These are phyloP conservation scores for Pandion haliaetus DNA, from an alignment of 2,113 vertebrate species.

Conservation along the genomic window DNA sequence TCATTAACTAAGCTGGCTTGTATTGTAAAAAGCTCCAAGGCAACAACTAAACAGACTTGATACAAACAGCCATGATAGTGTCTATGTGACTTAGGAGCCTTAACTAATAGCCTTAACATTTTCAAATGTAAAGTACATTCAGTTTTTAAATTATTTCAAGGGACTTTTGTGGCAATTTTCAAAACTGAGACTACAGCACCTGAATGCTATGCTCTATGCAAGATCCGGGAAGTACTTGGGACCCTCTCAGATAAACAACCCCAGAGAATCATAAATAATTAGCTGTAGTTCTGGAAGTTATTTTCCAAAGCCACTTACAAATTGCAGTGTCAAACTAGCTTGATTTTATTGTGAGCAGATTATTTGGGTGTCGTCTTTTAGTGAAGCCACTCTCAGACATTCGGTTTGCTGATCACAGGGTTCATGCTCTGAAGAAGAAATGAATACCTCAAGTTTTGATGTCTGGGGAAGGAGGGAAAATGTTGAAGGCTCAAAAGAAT, in stretches of 20 bases:
- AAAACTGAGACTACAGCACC: neutral
- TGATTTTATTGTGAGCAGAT: neutral
- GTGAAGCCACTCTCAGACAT: neutral
- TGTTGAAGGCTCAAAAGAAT: neutral
- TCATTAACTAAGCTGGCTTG: neutral
- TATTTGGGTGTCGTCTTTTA: neutral
- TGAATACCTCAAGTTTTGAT: neutral
- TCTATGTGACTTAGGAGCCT: neutral
- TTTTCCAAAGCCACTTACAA: conserved; percentile 3
- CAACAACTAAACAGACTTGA: neutral
- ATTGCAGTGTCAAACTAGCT: neutral
- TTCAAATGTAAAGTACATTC: neutral
- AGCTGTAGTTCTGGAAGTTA: neutral
- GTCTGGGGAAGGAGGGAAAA: neutral
- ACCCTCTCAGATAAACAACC: neutral
- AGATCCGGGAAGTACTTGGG: neutral
- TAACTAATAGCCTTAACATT: neutral
- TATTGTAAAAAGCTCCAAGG: neutral
- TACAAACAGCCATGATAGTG: neutral
- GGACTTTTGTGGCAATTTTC: neutral
- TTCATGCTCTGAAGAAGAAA: neutral
- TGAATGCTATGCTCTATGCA: neutral
- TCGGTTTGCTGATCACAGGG: neutral
- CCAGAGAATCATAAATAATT: neutral
- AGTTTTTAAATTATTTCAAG: neutral